Evolutionary conservation across 2,113 vertebrate genomes (phyloP).

Genomic region (Morone saxatilis): DNA sequence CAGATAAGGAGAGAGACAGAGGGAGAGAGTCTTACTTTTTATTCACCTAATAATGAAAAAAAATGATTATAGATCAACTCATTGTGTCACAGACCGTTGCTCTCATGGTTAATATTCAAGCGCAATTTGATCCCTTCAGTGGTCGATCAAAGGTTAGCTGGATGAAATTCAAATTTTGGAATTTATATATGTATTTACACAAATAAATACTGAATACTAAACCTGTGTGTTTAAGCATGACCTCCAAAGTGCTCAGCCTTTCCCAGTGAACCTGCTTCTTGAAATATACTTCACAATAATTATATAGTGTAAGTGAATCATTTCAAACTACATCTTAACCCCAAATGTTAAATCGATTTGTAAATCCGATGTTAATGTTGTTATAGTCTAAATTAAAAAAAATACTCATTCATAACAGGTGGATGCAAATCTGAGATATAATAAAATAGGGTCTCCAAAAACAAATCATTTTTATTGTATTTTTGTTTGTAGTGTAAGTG

Average conservation of each 20-base stretch:
- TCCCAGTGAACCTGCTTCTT: neutral
- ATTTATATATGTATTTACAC: neutral
- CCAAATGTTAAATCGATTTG: neutral
- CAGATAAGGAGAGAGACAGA: neutral
- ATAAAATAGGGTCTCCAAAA: neutral
- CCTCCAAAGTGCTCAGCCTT: neutral
- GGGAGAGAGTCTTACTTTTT: neutral
- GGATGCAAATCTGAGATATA: neutral
- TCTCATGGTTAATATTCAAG: constrained; percentile 35
- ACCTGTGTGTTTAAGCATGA: neutral
- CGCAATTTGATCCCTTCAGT: neutral
- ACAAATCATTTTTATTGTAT: neutral
- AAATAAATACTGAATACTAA: neutral
- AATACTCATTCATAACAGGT: neutral
- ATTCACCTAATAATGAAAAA: neutral
- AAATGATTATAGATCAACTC: neutral
- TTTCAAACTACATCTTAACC: neutral
- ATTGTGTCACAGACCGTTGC: neutral
- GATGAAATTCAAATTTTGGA: constrained; percentile 27
- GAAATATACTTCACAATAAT: too few species aligned
- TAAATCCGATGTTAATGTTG: neutral
- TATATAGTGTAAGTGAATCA: neutral
- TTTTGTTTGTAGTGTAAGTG: neutral
- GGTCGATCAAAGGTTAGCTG: constrained; percentile 42
- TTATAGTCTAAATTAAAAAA: neutral